Percentiles rank a stretch among this genome's conserved stretches.
Evolutionary conservation across 2,888 invertebrate genomes (phyloP).

Genomic region (Diadegma fenestrale): DNA sequence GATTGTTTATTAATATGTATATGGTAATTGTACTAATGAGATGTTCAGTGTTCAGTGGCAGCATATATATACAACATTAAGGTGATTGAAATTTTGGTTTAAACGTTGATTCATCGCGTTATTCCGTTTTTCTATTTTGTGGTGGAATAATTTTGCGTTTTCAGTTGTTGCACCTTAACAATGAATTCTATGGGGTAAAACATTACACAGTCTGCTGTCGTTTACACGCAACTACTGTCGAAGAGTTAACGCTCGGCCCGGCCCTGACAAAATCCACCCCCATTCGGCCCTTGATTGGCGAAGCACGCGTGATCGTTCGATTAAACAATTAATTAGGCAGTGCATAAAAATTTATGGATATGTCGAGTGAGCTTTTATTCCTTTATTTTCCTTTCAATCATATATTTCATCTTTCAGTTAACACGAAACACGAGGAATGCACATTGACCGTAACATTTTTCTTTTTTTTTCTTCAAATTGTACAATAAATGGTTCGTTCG

Average conservation of each 20-base stretch:
- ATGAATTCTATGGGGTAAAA: constrained; percentile 68
- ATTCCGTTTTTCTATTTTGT: constrained; percentile 24
- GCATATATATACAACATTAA: constrained; percentile 80
- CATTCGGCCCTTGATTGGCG: constrained; percentile 31
- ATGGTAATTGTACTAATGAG: constrained; percentile 84
- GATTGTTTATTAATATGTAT: constrained; percentile 77
- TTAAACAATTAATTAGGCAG: constrained; percentile 74
- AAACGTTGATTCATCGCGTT: constrained; percentile 70
- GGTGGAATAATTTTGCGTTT: not conserved
- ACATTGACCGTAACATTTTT: constrained; percentile 7
- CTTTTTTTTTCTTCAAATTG: too few species aligned
- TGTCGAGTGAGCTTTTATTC: constrained; percentile 73
- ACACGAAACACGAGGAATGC: constrained; percentile 7
- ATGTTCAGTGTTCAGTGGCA: constrained; percentile 84
- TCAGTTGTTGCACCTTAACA: constrained; percentile 49
- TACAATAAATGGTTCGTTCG: not conserved
- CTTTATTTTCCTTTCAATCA: constrained; percentile 35
- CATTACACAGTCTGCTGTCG: constrained; percentile 66
- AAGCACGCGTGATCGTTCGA: constrained; percentile 42
- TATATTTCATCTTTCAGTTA: constrained; percentile 20
- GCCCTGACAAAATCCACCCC: constrained; percentile 61
- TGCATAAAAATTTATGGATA: constrained; percentile 76
- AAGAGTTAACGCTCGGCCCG: constrained; percentile 74
- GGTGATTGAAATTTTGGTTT: constrained; percentile 67
- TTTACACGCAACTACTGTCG: constrained; percentile 72